Conservation (phyloP, 23 tunicate genomes). For the Trididemnum nubilum region DNA sequence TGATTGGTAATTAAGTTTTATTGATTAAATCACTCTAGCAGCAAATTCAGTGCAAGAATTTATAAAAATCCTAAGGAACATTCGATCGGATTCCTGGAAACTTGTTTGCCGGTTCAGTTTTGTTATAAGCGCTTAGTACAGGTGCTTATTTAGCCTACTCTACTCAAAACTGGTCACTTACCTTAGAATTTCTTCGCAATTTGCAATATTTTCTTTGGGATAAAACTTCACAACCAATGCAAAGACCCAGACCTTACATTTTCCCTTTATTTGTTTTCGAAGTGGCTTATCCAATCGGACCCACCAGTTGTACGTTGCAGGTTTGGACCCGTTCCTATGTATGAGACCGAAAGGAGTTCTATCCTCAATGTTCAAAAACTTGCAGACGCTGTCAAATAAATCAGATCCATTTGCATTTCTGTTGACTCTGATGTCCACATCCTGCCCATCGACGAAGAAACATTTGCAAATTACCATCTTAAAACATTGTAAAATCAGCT, state of each 20-base stretch:
- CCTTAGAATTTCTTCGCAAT: slow-evolving; percentile 28
- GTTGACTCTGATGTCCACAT: slow-evolving; percentile 59
- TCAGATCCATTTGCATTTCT: slow-evolving; percentile 74
- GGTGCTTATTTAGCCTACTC: too few relatives aligned
- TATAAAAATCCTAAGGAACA: too few relatives aligned
- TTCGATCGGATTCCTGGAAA: too few relatives aligned
- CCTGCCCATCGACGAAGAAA: slow-evolving; percentile 71
- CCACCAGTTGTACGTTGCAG: slow-evolving; percentile 88
- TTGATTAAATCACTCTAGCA: too few relatives aligned
- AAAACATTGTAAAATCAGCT: too few relatives aligned
- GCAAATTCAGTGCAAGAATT: too few relatives aligned
- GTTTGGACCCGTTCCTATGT: slow-evolving; percentile 58
- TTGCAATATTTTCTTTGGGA: slow-evolving; percentile 37
- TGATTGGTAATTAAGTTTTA: too few relatives aligned
- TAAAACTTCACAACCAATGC: slow-evolving; percentile 75
- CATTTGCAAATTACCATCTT: slow-evolving; percentile 75
- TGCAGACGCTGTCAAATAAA: slow-evolving; percentile 68
- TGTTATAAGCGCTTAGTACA: too few relatives aligned
- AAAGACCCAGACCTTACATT: slow-evolving; percentile 82
- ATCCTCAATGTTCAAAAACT: slow-evolving; percentile 46
- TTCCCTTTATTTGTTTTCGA: slow-evolving; percentile 63
- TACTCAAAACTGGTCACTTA: too few relatives aligned
- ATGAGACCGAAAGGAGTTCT: slow-evolving; percentile 54
- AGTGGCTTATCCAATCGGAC: slow-evolving; percentile 58
- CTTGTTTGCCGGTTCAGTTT: too few relatives aligned